phyloP scores from a whole-genome alignment of 2,888 invertebrate genomes.

The Molanna angustata region DNA sequence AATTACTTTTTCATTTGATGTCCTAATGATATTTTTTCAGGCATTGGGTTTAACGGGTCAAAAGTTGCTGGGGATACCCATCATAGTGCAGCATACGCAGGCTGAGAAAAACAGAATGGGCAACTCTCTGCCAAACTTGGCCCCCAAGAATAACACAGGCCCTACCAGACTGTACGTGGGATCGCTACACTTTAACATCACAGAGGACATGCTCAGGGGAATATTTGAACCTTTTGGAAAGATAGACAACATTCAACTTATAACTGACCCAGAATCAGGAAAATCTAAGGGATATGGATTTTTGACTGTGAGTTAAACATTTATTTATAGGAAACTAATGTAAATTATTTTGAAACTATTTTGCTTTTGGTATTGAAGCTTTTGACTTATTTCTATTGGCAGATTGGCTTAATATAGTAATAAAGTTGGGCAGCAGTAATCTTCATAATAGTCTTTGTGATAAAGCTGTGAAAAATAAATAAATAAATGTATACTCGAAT shows the following conservation, averaged over 20 bases:
- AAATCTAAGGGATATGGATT: slow-evolving; percentile 98
- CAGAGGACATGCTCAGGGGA: slow-evolving; percentile 96
- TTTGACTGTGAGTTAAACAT: slow-evolving; percentile 88
- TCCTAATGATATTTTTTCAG: too few species aligned
- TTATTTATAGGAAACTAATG: too few species aligned
- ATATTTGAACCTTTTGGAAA: slow-evolving; percentile 99
- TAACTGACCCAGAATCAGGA: slow-evolving; percentile 92
- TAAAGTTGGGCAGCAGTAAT: too few species aligned
- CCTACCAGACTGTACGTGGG: slow-evolving; percentile 98
- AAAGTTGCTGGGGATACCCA: slow-evolving; percentile 91
- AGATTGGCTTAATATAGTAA: too few species aligned
- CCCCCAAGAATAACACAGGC: slow-evolving; percentile 86
- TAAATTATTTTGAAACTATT: too few species aligned
- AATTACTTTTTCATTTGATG: too few species aligned
- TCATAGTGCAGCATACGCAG: slow-evolving; percentile 97
- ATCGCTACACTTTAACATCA: slow-evolving; percentile 96
- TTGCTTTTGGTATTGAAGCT: too few species aligned
- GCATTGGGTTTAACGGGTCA: slow-evolving; percentile 95
- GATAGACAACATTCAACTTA: slow-evolving; percentile 91
- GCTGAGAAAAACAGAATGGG: slow-evolving; percentile 93
- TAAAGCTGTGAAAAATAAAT: too few species aligned
- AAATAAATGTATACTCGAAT: too few species aligned
- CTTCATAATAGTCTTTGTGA: too few species aligned
- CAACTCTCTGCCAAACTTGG: slow-evolving; percentile 78
- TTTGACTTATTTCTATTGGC: too few species aligned